Evolutionary conservation across 2,113 vertebrate species (phyloP).

Genomic region (Enhydra lutris): DNA sequence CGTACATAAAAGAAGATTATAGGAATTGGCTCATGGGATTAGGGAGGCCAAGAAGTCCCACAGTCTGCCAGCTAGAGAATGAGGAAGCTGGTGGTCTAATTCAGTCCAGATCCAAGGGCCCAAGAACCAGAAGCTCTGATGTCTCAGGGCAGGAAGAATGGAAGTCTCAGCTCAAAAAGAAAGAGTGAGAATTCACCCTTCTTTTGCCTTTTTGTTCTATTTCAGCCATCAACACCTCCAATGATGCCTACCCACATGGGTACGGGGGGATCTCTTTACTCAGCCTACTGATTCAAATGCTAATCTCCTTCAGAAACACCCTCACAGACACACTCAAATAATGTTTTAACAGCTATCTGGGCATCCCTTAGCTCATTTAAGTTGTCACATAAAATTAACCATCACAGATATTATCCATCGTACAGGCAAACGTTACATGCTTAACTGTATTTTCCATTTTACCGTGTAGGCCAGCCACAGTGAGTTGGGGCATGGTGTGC

Average conservation of each 20-base stretch:
- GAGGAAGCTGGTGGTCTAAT: neutral
- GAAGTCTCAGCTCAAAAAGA: neutral
- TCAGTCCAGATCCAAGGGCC: neutral
- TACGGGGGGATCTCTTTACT: neutral
- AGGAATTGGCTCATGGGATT: neutral
- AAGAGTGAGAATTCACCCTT: neutral
- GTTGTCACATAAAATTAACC: neutral
- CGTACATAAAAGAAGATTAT: neutral
- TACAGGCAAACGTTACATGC: neutral
- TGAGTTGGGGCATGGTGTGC: neutral
- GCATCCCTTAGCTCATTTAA: neutral
- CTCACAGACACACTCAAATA: neutral
- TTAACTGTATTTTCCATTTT: constrained; percentile 21
- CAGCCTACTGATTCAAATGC: neutral
- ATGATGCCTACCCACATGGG: neutral
- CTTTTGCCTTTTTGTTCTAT: neutral
- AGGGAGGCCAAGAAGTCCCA: neutral
- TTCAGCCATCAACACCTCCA: neutral
- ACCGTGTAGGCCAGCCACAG: neutral
- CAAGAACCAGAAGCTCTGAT: neutral
- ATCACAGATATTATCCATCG: neutral
- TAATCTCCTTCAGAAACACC: neutral
- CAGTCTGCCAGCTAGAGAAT: neutral
- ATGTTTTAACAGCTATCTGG: neutral
- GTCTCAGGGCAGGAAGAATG: neutral